Conservation (phyloP, 2,888 invertebrate genomes). For the Gari tellinella region DNA sequence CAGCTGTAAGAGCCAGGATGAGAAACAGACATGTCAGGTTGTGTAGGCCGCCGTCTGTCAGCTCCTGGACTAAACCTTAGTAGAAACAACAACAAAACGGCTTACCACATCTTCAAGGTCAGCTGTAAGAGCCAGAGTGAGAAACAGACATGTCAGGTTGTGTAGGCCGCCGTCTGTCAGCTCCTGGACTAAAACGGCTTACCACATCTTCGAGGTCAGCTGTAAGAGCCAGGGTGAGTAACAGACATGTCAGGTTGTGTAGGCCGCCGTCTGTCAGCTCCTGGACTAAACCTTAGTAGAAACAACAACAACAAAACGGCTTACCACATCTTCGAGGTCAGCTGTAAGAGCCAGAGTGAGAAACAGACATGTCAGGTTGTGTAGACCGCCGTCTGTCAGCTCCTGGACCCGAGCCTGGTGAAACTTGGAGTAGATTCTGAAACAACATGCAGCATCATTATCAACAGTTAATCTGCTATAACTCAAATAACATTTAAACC, state of each 20-base stretch:
- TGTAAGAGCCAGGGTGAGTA: slow-evolving; percentile 72
- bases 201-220: slow-evolving; percentile 78
- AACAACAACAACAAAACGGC: slow-evolving; percentile 13
- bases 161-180: slow-evolving; percentile 76
- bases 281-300: slow-evolving; percentile 53
- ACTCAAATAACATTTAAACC: too few relatives aligned
- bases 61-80: slow-evolving; percentile 76
- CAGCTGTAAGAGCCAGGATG: slow-evolving; percentile 71
- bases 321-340: slow-evolving; percentile 77
- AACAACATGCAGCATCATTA: too few relatives aligned
- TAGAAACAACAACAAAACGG: too few relatives aligned
- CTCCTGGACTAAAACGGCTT: slow-evolving; percentile 74
- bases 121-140: slow-evolving; percentile 72
- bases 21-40: slow-evolving; percentile 78
- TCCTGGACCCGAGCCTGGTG: slow-evolving; percentile 77
- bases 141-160: slow-evolving; percentile 76
- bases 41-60: slow-evolving; percentile 75
- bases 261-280: slow-evolving; percentile 77
- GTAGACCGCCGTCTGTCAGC: slow-evolving; percentile 75
- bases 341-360: slow-evolving; percentile 72
- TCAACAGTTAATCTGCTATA: too few relatives aligned
- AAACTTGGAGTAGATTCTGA: slow-evolving; percentile 80
- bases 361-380: slow-evolving; percentile 77
- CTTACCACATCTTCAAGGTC: slow-evolving; percentile 77
- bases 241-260: slow-evolving; percentile 75